Base-by-base conservation (phyloP, 2,797 vertebrate species). In the Lutra lutra region DNA sequence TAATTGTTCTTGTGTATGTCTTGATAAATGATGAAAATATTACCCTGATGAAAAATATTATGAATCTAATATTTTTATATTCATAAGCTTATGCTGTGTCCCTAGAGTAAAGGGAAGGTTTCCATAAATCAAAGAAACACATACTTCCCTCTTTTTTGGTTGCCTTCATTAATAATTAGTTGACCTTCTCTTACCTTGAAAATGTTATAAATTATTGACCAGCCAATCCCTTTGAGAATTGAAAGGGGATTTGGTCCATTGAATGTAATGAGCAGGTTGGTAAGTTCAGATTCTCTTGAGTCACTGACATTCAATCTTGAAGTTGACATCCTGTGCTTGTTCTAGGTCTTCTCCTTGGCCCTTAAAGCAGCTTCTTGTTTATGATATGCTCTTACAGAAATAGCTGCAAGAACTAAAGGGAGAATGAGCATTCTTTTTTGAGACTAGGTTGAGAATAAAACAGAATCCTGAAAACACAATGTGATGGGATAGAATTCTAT, bases 151-250 rank as follows among this genome's bases (percentile, higher is more conserved):
- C 46, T 68, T 84, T 94, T 96, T 95, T 70, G 66, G 58, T 95
- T 95, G 27, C 38, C 58, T 95, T 95, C 75, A 95, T 95, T 91
- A 96, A 96, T 96, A 88, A 97, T 97, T 96, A 93, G 66, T 87
- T 66, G 89, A 84, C 40, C 56, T 95, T 82, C 46, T 27, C 75
- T 88, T 95, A 72, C 75, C 23, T 92, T 95, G 89, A 82, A 91
- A 87, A 58, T 46, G 43, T 64, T 91, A 84, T 79, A 88, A 64
- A 92, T 64, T 91, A 92, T 95, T 94, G 89, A 95, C 75, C 77
- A 94, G 70, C 75, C 73, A 58, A 75, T 18, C 11, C 83, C 75
- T 78, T 86, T 75, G 93, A 78, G 77, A 97, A 85, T 21, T 48
- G 35, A 82, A 70, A 68, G 18, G 80, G 25, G 15, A 92, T 90